Evolutionary conservation across 2,113 vertebrate genomes (phyloP).

Genomic region (Oreochromis niloticus): DNA sequence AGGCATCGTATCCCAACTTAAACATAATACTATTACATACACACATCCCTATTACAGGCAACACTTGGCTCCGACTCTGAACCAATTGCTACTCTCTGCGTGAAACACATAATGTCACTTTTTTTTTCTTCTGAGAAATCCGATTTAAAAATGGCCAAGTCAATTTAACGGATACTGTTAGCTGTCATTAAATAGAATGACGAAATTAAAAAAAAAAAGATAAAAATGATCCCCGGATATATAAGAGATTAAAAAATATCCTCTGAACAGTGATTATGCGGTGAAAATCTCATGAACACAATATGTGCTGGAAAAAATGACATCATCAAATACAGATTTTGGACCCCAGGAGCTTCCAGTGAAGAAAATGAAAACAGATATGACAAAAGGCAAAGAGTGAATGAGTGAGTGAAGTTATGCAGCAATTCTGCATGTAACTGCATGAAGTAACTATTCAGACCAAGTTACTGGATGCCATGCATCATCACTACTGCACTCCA

Average conservation of each 20-base stretch:
- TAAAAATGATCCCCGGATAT: neutral
- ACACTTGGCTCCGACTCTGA: neutral
- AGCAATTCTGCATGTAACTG: neutral
- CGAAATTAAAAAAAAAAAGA: rapidly evolving
- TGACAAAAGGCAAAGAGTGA: neutral
- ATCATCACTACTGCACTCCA: neutral
- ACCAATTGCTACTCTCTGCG: neutral
- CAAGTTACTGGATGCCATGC: neutral
- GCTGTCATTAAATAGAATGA: neutral
- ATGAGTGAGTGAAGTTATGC: neutral
- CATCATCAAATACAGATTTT: neutral
- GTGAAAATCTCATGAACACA: neutral
- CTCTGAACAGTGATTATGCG: neutral
- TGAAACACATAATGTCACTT: neutral
- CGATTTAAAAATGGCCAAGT: neutral
- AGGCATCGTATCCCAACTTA: neutral
- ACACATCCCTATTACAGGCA: neutral
- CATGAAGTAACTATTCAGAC: neutral
- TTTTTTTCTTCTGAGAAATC: neutral
- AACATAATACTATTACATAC: neutral
- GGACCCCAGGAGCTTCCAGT: neutral
- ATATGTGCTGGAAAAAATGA: neutral
- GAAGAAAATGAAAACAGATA: neutral
- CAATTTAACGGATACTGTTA: neutral
- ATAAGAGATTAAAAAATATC: neutral